Percentiles rank a stretch among this genome's conserved stretches.
Evolutionary conservation across 2,797 vertebrate genomes (phyloP).

Genomic region (Lutjanus campechanus): DNA sequence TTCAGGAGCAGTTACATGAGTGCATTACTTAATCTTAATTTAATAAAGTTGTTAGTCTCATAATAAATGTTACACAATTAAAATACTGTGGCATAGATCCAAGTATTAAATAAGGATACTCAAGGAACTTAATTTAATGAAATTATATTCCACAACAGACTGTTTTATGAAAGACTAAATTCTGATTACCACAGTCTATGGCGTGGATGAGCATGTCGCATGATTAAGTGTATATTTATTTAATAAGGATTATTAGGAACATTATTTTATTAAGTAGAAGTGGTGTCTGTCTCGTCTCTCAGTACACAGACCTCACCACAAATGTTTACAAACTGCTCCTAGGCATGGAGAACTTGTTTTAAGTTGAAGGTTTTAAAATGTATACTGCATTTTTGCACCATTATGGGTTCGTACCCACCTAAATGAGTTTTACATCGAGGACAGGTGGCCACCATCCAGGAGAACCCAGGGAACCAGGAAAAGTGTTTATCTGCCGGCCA

Average conservation of each 20-base stretch:
- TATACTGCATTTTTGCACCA: not conserved
- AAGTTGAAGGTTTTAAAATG: too few relatives aligned
- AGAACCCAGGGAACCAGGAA: constrained; percentile 74
- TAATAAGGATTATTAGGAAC: too few relatives aligned
- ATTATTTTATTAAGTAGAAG: not conserved
- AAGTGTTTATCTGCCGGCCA: constrained; percentile 80
- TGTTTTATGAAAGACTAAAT: not conserved
- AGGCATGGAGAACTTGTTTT: not conserved
- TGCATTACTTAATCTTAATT: not conserved
- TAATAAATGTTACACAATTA: not conserved
- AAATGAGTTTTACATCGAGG: constrained; percentile 72
- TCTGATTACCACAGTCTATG: not conserved
- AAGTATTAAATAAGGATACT: not conserved
- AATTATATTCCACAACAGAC: not conserved
- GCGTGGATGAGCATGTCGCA: not conserved
- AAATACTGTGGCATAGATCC: not conserved
- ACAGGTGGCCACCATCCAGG: constrained; percentile 79
- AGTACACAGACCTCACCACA: not conserved
- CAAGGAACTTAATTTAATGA: not conserved
- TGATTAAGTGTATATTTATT: too few relatives aligned
- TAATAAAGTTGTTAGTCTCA: not conserved
- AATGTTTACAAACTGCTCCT: too few relatives aligned
- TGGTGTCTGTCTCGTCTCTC: not conserved
- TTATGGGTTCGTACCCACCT: constrained; percentile 58
- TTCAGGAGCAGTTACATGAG: not conserved